A percentile compares a stretch with the other conserved stretches of the same genome.
phyloP scores from a whole-genome alignment of 2,113 vertebrate species.

The Ploceus nigricollis region DNA sequence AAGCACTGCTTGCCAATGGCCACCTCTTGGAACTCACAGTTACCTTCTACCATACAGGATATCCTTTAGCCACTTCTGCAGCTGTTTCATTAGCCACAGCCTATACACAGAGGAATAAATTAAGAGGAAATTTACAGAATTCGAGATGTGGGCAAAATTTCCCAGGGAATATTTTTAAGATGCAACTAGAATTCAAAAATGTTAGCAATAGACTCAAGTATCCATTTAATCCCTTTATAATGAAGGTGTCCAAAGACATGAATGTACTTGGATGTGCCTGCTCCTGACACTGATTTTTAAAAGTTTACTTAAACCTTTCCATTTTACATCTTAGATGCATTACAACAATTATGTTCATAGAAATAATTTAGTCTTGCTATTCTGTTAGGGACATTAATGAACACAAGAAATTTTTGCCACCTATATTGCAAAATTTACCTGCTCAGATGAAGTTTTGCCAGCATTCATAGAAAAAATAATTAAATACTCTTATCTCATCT shows the following conservation, averaged over 20 bases:
- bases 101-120: background rate
- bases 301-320: background rate
- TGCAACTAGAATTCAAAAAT: background rate
- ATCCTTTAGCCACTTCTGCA: background rate
- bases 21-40: background rate
- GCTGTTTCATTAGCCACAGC: background rate
- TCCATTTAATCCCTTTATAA: background rate
- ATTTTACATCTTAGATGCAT: background rate
- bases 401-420: background rate
- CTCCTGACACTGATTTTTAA: background rate
- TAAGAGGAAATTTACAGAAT: background rate
- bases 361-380: background rate
- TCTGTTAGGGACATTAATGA: background rate
- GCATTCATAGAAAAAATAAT: background rate
- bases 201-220: background rate
- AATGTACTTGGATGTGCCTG: background rate
- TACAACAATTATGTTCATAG: background rate
- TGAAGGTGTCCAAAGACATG: background rate
- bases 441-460: background rate
- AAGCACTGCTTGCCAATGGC: background rate
- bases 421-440: background rate
- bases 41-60: background rate
- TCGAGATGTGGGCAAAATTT: background rate
- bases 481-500: fast-evolving
- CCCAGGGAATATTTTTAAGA: background rate